Conservation (phyloP, 2,797 vertebrate species). For the Labeo calbasu region DNA sequence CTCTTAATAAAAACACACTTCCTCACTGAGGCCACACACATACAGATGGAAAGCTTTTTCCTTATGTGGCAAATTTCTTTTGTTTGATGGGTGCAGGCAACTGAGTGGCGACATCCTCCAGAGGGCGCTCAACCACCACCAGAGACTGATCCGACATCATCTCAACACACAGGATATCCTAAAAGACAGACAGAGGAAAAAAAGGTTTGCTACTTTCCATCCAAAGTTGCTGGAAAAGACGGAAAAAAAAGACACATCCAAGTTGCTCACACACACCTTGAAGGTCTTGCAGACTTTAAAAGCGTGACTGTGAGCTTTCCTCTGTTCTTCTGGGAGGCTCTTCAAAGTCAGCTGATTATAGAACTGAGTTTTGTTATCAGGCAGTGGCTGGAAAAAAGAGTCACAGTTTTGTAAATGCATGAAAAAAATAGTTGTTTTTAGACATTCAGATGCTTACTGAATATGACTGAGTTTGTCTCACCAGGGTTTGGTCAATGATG, state of each 20-base stretch:
- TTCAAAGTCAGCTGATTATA: conserved; percentile 84
- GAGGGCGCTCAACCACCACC: conserved; percentile 89
- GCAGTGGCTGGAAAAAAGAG: conserved; percentile 81
- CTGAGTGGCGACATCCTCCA: conserved; percentile 84
- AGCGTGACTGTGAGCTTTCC: conserved; percentile 79
- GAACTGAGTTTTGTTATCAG: conserved; percentile 74
- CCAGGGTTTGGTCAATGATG: conserved; percentile 90
- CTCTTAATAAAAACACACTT: conserved; percentile 17
- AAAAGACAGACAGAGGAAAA: background rate
- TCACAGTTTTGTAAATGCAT: too few relatives aligned
- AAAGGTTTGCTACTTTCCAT: background rate
- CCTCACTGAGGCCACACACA: conserved; percentile 36
- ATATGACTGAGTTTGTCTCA: conserved; percentile 65
- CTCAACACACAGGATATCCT: conserved; percentile 86
- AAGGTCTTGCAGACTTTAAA: conserved; percentile 94
- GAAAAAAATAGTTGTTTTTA: background rate
- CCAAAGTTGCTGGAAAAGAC: background rate
- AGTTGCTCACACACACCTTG: conserved; percentile 76
- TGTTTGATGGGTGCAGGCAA: conserved; percentile 88
- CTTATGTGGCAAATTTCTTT: conserved; percentile 95
- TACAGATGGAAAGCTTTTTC: background rate
- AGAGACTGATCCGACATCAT: conserved; percentile 87
- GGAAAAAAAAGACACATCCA: background rate
- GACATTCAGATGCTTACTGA: background rate
- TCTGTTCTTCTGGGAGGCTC: conserved; percentile 76